phyloP scores from a whole-genome alignment of 2,113 vertebrate genomes.

The Otis tarda region DNA sequence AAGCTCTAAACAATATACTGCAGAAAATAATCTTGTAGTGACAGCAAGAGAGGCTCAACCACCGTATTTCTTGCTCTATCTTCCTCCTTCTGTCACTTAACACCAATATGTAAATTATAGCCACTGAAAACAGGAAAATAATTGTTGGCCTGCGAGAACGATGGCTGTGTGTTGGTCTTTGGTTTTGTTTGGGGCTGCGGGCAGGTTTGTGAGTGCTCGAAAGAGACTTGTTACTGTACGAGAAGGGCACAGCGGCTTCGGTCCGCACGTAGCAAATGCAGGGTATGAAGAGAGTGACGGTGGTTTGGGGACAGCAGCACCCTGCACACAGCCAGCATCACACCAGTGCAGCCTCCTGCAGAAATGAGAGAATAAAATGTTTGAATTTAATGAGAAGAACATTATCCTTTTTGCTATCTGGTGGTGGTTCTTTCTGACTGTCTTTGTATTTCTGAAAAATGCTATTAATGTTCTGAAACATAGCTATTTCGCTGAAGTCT shows the following conservation, averaged over 20 bases:
- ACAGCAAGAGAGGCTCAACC: not conserved
- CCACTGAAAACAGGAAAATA: not conserved
- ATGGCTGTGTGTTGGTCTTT: not conserved
- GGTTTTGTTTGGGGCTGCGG: not conserved
- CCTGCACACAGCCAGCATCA: not conserved
- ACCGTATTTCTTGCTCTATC: not conserved
- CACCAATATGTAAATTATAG: not conserved
- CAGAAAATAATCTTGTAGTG: not conserved
- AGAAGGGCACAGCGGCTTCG: no score
- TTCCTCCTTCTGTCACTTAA: not conserved
- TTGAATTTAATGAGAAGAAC: not conserved
- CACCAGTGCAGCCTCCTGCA: no score
- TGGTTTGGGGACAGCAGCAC: not conserved
- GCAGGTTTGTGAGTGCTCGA: not conserved
- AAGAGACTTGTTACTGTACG: not conserved
- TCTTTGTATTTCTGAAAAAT: not conserved
- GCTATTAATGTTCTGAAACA: not conserved
- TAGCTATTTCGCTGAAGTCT: not conserved
- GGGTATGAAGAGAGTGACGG: accelerated
- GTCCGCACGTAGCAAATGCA: accelerated
- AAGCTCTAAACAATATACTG: not conserved
- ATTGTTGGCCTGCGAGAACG: not conserved
- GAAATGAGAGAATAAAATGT: not conserved
- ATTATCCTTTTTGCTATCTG: not conserved
- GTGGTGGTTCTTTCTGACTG: not conserved